A percentile compares a stretch with the other conserved stretches of the same genome.
phyloP scores from a whole-genome alignment of 2,113 vertebrate species.

The Pelmatolapia mariae region DNA sequence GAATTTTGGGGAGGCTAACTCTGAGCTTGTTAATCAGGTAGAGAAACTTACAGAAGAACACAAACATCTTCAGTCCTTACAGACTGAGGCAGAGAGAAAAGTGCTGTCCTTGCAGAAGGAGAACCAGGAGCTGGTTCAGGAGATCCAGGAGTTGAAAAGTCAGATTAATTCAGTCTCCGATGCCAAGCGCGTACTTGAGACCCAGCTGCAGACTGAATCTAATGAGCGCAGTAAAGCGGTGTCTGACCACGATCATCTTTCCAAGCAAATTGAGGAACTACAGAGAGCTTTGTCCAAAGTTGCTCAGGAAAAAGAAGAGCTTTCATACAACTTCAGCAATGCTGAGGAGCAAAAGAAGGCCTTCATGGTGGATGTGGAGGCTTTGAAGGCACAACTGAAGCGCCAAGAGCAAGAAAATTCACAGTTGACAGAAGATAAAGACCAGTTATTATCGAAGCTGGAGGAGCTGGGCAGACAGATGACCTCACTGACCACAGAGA shows the following conservation, averaged over 20 bases:
- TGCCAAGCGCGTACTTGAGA: slow-evolving; percentile 67
- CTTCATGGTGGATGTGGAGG: slow-evolving; percentile 66
- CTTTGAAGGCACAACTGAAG: slow-evolving; percentile 53
- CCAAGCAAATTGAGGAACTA: slow-evolving; percentile 64
- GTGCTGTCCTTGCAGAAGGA: slow-evolving; percentile 59
- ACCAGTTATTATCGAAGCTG: slow-evolving; percentile 54
- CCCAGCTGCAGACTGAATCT: slow-evolving; percentile 51
- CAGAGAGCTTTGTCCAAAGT: slow-evolving; percentile 56
- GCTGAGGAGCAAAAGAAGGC: slow-evolving; percentile 69
- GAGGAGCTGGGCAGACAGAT: slow-evolving; percentile 63
- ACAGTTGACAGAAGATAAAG: slow-evolving; percentile 57
- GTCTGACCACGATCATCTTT: slow-evolving; percentile 60
- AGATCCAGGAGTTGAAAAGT: slow-evolving; percentile 55
- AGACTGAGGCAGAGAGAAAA: slow-evolving; percentile 48
- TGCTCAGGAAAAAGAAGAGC: slow-evolving; percentile 68
- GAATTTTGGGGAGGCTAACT: slow-evolving; percentile 50
- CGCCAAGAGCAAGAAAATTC: slow-evolving; percentile 65
- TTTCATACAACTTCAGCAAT: slow-evolving; percentile 68
- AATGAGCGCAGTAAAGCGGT: slow-evolving; percentile 61
- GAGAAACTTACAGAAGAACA: slow-evolving; percentile 64
- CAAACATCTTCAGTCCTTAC: slow-evolving; percentile 46
- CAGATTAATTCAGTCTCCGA: slow-evolving; percentile 62
- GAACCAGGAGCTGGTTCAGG: slow-evolving; percentile 38
- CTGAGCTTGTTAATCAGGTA: slow-evolving; percentile 60
- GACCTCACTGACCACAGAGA: slow-evolving; percentile 62